Conservation (phyloP, 2,797 vertebrate genomes). For the Pseudomugil tenellus region DNA sequence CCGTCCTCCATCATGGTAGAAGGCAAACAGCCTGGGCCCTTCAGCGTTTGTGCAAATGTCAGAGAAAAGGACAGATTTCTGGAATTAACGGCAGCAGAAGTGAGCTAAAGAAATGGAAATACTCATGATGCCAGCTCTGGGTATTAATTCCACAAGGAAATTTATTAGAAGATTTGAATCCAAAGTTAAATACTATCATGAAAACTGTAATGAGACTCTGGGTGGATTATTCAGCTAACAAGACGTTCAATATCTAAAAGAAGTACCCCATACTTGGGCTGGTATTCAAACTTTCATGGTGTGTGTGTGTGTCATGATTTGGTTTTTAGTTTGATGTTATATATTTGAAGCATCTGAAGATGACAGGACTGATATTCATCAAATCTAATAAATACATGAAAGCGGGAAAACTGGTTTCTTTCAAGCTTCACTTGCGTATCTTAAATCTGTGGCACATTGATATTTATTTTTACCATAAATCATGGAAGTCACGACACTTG, state of each 20-base stretch:
- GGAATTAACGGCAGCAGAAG: slow-evolving; percentile 50
- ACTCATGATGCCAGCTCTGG: slow-evolving; percentile 13
- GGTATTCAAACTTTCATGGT: too few relatives aligned
- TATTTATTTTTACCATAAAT: too few relatives aligned
- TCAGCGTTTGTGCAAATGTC: slow-evolving; percentile 74
- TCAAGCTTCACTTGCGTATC: neutral
- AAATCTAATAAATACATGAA: neutral
- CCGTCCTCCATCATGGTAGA: slow-evolving; percentile 58
- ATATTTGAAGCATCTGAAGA: too few relatives aligned
- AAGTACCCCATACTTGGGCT: neutral
- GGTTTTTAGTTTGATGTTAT: too few relatives aligned
- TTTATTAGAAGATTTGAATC: slow-evolving; percentile 17
- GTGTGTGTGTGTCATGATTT: too few relatives aligned
- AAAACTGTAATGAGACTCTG: slow-evolving; percentile 11
- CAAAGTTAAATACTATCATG: slow-evolving; percentile 15
- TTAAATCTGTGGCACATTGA: neutral
- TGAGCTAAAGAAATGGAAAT: slow-evolving; percentile 29
- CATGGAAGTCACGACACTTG: too few relatives aligned
- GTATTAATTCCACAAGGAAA: slow-evolving; percentile 13
- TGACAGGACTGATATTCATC: too few relatives aligned
- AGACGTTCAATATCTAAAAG: neutral
- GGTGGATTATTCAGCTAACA: slow-evolving; percentile 6
- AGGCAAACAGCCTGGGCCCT: slow-evolving; percentile 66
- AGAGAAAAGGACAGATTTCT: slow-evolving; percentile 69
- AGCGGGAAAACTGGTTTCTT: neutral